A percentile compares a stretch with the other conserved stretches of the same genome.
These are phyloP conservation scores for Caenorhabditis remanei DNA, from an alignment of 1,140 invertebrate species.

Conservation along the genomic window DNA sequence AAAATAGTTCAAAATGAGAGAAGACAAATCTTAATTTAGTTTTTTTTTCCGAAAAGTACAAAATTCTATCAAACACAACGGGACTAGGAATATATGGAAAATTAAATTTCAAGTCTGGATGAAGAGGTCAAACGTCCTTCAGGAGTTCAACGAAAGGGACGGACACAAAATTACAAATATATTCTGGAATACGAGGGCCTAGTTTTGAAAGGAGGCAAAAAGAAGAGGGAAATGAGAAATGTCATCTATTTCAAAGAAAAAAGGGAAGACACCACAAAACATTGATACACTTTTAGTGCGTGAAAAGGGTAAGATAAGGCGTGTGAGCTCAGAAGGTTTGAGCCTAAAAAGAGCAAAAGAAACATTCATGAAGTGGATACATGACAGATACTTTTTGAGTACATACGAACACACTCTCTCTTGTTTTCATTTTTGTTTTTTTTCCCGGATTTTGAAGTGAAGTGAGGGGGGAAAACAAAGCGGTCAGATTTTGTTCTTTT, in stretches of 20 bases:
- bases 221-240: conserved; percentile 29
- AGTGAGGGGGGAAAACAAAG: not conserved
- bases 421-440: not conserved
- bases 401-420: conserved; percentile 7
- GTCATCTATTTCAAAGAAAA: conserved; percentile 45
- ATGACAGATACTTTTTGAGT: conserved; percentile 27
- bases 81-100: too few species aligned
- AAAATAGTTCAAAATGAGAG: too few species aligned
- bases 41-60: too few species aligned
- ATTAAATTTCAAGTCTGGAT: too few species aligned
- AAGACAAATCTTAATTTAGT: too few species aligned
- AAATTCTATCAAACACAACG: too few species aligned
- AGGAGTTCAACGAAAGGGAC: too few species aligned
- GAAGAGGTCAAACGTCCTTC: too few species aligned
- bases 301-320: conserved; percentile 44
- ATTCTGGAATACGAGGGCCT: not conserved
- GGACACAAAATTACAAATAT: not conserved
- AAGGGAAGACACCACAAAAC: conserved; percentile 36
- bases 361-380: conserved; percentile 40
- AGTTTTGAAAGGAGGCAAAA: not conserved
- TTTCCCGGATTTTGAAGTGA: not conserved
- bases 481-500: not conserved
- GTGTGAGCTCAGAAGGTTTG: not conserved
- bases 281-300: conserved; percentile 39
- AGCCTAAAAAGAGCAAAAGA: not conserved